phyloP scores from a whole-genome alignment of 2,113 vertebrate genomes.

The Nematolebias whitei region DNA sequence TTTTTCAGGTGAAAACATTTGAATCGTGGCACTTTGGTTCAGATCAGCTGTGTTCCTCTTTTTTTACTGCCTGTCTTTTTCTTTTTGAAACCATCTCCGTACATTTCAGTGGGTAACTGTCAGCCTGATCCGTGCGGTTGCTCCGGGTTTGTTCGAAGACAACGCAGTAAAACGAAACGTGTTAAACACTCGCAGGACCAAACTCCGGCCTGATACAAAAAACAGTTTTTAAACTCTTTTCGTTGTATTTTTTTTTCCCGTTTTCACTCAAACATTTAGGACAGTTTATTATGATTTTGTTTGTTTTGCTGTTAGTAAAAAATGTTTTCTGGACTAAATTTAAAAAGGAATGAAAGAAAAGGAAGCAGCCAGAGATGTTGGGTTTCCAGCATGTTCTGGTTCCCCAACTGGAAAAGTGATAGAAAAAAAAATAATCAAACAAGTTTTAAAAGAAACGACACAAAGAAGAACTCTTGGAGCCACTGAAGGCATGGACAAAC shows the following conservation, averaged over 20 bases:
- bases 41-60: constrained; percentile 21
- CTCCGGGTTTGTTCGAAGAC: constrained; percentile 29
- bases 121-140: constrained; percentile 37
- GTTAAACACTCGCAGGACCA: not conserved
- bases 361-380: constrained; percentile 69
- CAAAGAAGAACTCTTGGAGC: constrained; percentile 53
- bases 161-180: not conserved
- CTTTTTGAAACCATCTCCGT: constrained; percentile 31
- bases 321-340: constrained; percentile 58
- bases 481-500: constrained; percentile 72
- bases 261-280: constrained; percentile 23
- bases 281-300: constrained; percentile 22
- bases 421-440: constrained; percentile 17
- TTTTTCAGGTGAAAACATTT: constrained; percentile 46
- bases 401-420: constrained; percentile 47
- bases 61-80: constrained; percentile 1
- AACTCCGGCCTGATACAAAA: not conserved
- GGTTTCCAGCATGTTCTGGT: constrained; percentile 58
- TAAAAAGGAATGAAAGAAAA: constrained; percentile 23
- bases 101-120: constrained; percentile 64
- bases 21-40: constrained; percentile 50
- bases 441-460: constrained; percentile 1
- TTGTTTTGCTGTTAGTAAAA: constrained; percentile 41
- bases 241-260: constrained; percentile 35
- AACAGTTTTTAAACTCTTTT: constrained; percentile 17